A percentile compares a stretch with the other conserved stretches of the same genome.
Evolutionary conservation across 1,140 invertebrate genomes (phyloP).

Genomic region (Nixonia krombeini): DNA sequence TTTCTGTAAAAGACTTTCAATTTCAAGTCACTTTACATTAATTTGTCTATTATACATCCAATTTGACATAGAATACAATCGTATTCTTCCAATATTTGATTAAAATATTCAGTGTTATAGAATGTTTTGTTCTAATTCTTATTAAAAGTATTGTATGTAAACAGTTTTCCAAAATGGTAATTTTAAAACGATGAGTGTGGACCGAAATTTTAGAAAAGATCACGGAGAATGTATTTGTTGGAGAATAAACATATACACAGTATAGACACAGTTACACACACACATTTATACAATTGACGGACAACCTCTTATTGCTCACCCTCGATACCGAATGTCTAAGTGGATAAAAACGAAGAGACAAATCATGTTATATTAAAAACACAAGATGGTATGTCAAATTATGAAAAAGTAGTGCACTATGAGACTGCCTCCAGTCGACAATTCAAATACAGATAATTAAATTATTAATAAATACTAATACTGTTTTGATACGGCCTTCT

Average conservation of each 20-base stretch:
- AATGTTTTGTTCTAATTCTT: too few relatives aligned
- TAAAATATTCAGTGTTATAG: too few relatives aligned
- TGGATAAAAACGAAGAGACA: not conserved
- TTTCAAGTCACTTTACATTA: too few relatives aligned
- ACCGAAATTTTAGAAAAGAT: too few relatives aligned
- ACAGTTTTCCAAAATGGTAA: too few relatives aligned
- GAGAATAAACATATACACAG: too few relatives aligned
- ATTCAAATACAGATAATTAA: conserved; percentile 40
- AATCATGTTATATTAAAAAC: not conserved
- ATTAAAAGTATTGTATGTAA: too few relatives aligned
- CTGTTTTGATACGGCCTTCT: conserved; percentile 21
- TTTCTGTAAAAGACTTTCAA: too few relatives aligned
- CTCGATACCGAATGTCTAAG: not conserved
- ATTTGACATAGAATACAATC: too few relatives aligned
- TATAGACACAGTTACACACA: not conserved
- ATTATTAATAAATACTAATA: conserved; percentile 35
- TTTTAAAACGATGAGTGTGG: too few relatives aligned
- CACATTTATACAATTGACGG: not conserved
- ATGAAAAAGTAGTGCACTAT: conserved; percentile 24
- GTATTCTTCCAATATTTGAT: too few relatives aligned
- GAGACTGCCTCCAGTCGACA: conserved; percentile 43
- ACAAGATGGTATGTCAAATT: not conserved
- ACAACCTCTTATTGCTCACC: not conserved
- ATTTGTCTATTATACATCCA: not conserved
- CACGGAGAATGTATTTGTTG: not conserved